Conservation (phyloP, 2,797 vertebrate genomes). For the Telmatherina bonti region DNA sequence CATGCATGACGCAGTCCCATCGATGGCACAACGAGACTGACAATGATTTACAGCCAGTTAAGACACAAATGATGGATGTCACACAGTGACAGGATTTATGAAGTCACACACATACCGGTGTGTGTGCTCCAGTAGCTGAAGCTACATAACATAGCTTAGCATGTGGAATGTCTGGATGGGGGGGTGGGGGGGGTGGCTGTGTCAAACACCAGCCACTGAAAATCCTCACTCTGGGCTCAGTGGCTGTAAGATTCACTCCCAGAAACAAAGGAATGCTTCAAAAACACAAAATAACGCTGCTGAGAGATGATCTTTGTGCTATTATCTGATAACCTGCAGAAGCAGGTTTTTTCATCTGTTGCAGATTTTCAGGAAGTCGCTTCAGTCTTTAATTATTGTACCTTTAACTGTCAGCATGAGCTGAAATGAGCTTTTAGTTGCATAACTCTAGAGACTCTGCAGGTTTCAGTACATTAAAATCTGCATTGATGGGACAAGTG, state of each 20-base stretch:
- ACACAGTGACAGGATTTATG: slow-evolving; percentile 94
- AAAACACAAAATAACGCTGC: background rate
- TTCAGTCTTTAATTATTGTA: background rate
- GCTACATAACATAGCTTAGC: slow-evolving; percentile 63
- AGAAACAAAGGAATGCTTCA: slow-evolving; percentile 24
- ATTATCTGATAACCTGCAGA: slow-evolving; percentile 17
- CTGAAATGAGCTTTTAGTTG: slow-evolving; percentile 17
- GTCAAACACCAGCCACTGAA: slow-evolving; percentile 63
- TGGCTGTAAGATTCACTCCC: slow-evolving; percentile 4
- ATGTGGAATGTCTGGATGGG: slow-evolving; percentile 85
- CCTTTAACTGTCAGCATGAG: slow-evolving; percentile 6
- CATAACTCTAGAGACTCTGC: slow-evolving; percentile 34
- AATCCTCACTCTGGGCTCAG: slow-evolving; percentile 32
- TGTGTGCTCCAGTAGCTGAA: slow-evolving; percentile 72
- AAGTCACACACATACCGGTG: slow-evolving; percentile 73
- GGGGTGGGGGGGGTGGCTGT: slow-evolving; percentile 12
- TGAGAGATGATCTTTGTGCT: slow-evolving; percentile 14
- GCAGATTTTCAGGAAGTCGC: slow-evolving; percentile 36
- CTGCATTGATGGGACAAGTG: slow-evolving; percentile 8
- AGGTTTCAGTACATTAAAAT: slow-evolving; percentile 15
- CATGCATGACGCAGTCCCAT: slow-evolving; percentile 83
- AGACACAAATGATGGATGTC: slow-evolving; percentile 85
- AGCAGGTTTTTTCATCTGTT: background rate
- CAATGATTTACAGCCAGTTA: slow-evolving; percentile 79
- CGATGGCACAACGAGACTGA: slow-evolving; percentile 74